A percentile compares a stretch with the other conserved stretches of the same genome.
Conservation (phyloP, 2,113 vertebrate species). For the Pleuronectes platessa region DNA sequence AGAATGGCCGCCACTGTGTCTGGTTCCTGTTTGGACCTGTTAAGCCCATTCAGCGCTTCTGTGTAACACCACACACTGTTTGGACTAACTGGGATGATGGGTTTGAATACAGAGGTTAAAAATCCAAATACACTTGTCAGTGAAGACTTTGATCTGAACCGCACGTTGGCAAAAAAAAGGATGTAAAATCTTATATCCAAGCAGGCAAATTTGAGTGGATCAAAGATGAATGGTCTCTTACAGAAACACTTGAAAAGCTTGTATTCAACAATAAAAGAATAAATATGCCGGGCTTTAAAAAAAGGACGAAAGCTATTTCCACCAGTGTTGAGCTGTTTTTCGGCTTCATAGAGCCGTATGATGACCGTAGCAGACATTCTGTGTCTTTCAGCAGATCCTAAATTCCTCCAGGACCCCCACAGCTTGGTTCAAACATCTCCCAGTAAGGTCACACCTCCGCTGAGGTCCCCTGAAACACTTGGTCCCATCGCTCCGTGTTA, state of each 20-base stretch:
- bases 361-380: slow-evolving; percentile 46
- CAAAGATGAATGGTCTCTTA: background rate
- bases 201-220: background rate
- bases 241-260: background rate
- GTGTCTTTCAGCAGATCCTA: slow-evolving; percentile 45
- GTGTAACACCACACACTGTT: slow-evolving; percentile 63
- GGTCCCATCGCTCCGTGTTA: slow-evolving; percentile 81
- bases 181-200: slow-evolving; percentile 15
- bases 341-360: slow-evolving; percentile 30
- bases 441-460: slow-evolving; percentile 44
- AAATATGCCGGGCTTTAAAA: background rate
- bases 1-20: slow-evolving; percentile 46
- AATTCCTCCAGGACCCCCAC: slow-evolving; percentile 31
- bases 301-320: slow-evolving; percentile 15
- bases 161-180: background rate
- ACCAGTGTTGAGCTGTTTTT: slow-evolving; percentile 10
- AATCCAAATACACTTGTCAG: slow-evolving; percentile 52
- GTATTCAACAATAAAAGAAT: background rate
- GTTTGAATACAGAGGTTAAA: slow-evolving; percentile 54
- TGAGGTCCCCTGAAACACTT: slow-evolving; percentile 83
- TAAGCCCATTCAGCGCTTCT: slow-evolving; percentile 49
- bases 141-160: slow-evolving; percentile 12
- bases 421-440: slow-evolving; percentile 33
- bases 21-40: slow-evolving; percentile 63
- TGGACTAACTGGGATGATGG: slow-evolving; percentile 46